Evolutionary conservation across 2,113 vertebrate species (phyloP).

Genomic region (Labrus mixtus): DNA sequence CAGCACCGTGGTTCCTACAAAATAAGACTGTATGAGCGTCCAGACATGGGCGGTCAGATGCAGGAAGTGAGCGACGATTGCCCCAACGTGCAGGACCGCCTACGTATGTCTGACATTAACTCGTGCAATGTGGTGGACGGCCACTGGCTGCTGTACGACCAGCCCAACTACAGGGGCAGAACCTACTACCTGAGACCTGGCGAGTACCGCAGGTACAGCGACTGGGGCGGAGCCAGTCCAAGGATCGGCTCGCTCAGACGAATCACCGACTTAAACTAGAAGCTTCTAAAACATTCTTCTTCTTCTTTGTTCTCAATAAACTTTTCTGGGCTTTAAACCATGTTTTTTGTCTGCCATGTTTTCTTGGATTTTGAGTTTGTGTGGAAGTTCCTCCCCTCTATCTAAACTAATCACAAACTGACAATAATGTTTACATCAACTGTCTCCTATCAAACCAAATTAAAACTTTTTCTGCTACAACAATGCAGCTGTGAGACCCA

Average conservation of each 20-base stretch:
- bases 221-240: slow-evolving; percentile 80
- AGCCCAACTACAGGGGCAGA: slow-evolving; percentile 75
- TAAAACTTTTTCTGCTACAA: too few species aligned
- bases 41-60: slow-evolving; percentile 74
- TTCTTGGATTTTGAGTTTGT: too few species aligned
- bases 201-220: slow-evolving; percentile 82
- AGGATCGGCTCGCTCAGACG: slow-evolving; percentile 77
- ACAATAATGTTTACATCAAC: too few species aligned
- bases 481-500: too few species aligned
- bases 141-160: slow-evolving; percentile 86
- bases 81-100: slow-evolving; percentile 79
- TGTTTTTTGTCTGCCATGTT: too few species aligned
- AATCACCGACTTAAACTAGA: slow-evolving; percentile 72
- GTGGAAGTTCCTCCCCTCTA: too few species aligned
- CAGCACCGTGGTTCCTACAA: slow-evolving; percentile 81
- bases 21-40: slow-evolving; percentile 83
- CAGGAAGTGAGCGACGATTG: slow-evolving; percentile 81
- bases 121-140: slow-evolving; percentile 85
- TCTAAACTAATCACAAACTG: too few species aligned
- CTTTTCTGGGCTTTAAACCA: not conserved
- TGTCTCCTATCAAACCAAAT: too few species aligned
- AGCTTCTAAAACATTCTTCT: slow-evolving; percentile 26
- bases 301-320: slow-evolving; percentile 59
- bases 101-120: slow-evolving; percentile 77
- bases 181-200: slow-evolving; percentile 82